phyloP scores from a whole-genome alignment of 2,113 vertebrate genomes.

The Pseudonaja textilis region DNA sequence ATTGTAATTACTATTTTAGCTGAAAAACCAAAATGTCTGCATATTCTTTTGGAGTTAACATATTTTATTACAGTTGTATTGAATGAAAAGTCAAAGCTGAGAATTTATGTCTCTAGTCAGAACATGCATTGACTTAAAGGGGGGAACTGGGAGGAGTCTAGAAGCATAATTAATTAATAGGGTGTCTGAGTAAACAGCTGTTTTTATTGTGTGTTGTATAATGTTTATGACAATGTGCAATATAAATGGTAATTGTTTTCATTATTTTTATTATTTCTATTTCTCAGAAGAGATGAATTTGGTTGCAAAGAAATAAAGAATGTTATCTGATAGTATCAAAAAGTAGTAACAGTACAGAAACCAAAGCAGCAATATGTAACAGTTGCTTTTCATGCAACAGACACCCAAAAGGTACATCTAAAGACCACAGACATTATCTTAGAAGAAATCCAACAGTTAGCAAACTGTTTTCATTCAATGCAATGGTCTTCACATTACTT shows the following conservation, averaged over 20 bases:
- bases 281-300: background rate
- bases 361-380: background rate
- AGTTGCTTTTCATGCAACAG: background rate
- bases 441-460: background rate
- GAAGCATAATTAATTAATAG: background rate
- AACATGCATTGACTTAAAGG: background rate
- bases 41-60: background rate
- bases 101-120: background rate
- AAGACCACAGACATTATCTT: background rate
- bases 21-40: rapidly evolving
- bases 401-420: background rate
- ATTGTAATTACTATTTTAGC: background rate
- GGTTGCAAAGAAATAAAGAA: background rate
- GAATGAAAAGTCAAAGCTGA: background rate
- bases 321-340: background rate
- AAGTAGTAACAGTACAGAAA: background rate
- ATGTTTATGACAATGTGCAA: background rate
- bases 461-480: background rate
- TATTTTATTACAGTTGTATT: background rate
- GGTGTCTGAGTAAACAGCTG: background rate
- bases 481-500: background rate
- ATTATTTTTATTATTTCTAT: background rate
- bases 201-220: background rate
- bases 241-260: background rate
- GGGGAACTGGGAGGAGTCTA: background rate